Evolutionary conservation across 2,797 vertebrate genomes (phyloP).

Genomic region (Tangara arthus): DNA sequence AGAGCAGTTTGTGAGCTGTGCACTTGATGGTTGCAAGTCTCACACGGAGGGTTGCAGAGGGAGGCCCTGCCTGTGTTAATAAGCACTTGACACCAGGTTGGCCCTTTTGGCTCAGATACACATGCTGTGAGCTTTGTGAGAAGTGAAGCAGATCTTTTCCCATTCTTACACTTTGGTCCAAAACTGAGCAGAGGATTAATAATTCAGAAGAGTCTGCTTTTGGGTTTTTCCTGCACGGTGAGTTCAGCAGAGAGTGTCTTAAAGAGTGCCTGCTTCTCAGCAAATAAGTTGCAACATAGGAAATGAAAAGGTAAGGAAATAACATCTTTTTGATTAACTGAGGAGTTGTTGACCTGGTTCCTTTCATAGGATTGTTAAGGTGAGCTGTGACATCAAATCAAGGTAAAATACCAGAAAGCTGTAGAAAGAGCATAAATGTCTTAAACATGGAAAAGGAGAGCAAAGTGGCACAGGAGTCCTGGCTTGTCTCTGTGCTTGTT

Average conservation of each 20-base stretch:
- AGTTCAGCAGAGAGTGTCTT: not conserved
- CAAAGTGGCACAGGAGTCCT: not conserved
- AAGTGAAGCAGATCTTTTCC: not conserved
- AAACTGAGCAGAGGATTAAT: not conserved
- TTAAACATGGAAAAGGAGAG: not conserved
- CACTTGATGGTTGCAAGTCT: not conserved
- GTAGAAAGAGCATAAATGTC: not conserved
- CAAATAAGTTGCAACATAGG: not conserved
- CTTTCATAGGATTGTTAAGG: not conserved
- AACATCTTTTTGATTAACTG: not conserved
- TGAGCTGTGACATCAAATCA: not conserved
- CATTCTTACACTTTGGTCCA: not conserved
- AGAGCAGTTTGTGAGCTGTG: not conserved
- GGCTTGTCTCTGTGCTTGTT: conserved; percentile 34
- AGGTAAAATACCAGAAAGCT: conserved; percentile 1
- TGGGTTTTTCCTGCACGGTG: not conserved
- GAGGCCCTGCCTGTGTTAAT: not conserved
- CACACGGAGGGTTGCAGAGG: not conserved
- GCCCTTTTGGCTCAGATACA: not conserved
- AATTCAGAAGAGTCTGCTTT: not conserved
- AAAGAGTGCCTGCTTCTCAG: not conserved
- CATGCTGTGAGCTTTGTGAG: accelerated
- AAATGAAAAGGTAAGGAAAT: not conserved
- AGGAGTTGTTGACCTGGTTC: conserved; percentile 11
- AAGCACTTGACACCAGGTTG: not conserved